Conservation (phyloP, 2,888 invertebrate species). For the Magallana nippona region DNA sequence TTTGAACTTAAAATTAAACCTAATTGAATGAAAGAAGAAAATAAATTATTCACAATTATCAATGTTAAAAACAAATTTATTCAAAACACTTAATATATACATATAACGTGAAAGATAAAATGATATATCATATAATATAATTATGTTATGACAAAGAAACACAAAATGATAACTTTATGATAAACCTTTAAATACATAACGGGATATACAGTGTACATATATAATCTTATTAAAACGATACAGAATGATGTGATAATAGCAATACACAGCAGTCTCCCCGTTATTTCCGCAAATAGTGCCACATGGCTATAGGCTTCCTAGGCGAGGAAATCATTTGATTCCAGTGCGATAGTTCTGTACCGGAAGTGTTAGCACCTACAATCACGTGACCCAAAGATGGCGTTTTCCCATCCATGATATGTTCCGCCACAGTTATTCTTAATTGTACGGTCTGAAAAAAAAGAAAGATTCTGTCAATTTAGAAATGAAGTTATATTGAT, state of each 20-base stretch:
- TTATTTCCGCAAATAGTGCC: constrained; percentile 86
- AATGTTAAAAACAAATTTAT: no score
- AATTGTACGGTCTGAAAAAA: constrained; percentile 86
- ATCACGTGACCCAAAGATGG: constrained; percentile 90
- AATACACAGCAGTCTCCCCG: background rate
- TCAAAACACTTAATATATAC: no score
- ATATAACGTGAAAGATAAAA: no score
- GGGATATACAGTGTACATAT: no score
- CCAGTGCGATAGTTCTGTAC: constrained; percentile 89
- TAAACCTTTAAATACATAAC: no score
- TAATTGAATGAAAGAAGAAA: no score
- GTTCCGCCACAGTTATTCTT: constrained; percentile 83
- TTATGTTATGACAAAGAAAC: no score
- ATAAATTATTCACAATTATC: no score
- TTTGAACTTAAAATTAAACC: background rate
- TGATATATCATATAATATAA: no score
- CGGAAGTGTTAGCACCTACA: constrained; percentile 87
- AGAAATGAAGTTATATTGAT: constrained; percentile 18
- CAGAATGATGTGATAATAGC: background rate
- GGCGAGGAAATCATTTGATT: constrained; percentile 90
- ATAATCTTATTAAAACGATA: background rate
- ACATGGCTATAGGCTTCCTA: constrained; percentile 91
- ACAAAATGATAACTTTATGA: no score
- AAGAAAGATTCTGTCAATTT: background rate
- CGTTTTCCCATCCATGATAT: constrained; percentile 82